Conservation (phyloP, 2,888 invertebrate species). For the Apotomis betuletana region DNA sequence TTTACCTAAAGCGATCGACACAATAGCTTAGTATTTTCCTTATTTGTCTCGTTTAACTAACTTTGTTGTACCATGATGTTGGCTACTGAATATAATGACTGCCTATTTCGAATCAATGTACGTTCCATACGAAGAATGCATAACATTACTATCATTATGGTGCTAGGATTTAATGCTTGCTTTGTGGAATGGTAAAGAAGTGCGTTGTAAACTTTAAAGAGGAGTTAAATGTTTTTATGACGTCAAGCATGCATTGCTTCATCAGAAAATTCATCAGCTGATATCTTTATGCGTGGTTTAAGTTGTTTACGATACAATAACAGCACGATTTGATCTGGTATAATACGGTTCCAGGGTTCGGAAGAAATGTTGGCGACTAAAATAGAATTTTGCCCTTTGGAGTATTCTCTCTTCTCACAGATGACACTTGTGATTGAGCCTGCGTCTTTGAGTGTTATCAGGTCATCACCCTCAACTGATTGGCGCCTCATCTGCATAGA, state of each 20-base stretch:
- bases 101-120: constrained; percentile 36
- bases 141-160: constrained; percentile 14
- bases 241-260: too few relatives aligned
- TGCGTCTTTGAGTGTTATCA: constrained; percentile 43
- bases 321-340: too few relatives aligned
- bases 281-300: too few relatives aligned
- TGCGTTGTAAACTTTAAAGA: neutral
- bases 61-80: constrained; percentile 38
- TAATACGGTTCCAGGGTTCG: too few relatives aligned
- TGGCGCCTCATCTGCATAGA: constrained; percentile 70
- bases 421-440: too few relatives aligned
- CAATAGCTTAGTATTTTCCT: constrained; percentile 47
- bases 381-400: too few relatives aligned
- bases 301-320: too few relatives aligned
- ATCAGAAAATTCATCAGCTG: too few relatives aligned
- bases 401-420: too few relatives aligned
- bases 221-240: neutral
- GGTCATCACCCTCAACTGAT: constrained; percentile 70
- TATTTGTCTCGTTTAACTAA: constrained; percentile 44
- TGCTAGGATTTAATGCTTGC: constrained; percentile 2
- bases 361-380: too few relatives aligned
- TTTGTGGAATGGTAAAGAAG: too few relatives aligned
- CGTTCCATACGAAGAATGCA: constrained; percentile 32
- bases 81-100: constrained; percentile 31
- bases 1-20: constrained; percentile 45